Percentiles rank a stretch among this genome's conserved stretches.
Evolutionary conservation across 2,797 vertebrate genomes (phyloP).

Genomic region (Epinephelus malabaricus): DNA sequence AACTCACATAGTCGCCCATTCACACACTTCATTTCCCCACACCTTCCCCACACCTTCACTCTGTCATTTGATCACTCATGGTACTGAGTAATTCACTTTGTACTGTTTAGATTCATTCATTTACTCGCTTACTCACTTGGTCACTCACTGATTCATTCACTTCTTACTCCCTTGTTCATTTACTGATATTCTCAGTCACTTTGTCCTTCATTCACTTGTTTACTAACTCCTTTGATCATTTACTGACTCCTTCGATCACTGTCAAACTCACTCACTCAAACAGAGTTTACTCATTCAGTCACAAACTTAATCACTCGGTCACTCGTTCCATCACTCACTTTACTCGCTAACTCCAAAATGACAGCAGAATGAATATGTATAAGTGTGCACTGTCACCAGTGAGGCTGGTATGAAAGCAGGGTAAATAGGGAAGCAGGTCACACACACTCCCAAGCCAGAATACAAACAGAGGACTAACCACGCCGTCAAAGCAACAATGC

Average conservation of each 20-base stretch:
- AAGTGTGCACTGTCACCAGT: neutral
- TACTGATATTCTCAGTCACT: neutral
- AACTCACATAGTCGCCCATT: too few relatives aligned
- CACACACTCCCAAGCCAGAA: slow-evolving; percentile 61
- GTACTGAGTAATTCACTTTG: too few relatives aligned
- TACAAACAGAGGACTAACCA: slow-evolving; percentile 51
- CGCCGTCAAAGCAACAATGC: slow-evolving; percentile 55
- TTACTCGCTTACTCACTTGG: too few relatives aligned
- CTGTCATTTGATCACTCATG: too few relatives aligned
- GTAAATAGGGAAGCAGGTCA: slow-evolving; percentile 75
- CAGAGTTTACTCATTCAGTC: neutral
- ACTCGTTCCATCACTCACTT: neutral
- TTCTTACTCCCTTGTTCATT: neutral
- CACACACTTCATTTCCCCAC: too few relatives aligned
- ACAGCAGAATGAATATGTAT: slow-evolving; percentile 48
- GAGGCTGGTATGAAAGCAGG: slow-evolving; percentile 51
- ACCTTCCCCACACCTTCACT: too few relatives aligned
- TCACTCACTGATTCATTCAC: too few relatives aligned
- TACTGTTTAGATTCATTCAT: too few relatives aligned
- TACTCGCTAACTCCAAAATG: slow-evolving; percentile 16
- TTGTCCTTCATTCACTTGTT: neutral
- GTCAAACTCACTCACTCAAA: neutral
- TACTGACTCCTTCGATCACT: neutral
- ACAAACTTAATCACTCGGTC: neutral
- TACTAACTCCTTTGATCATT: neutral